These are phyloP conservation scores for Strongylocentrotus purpuratus DNA, from an alignment of 35 echinoderm and acorn worm genomes.

Conservation along the genomic window DNA sequence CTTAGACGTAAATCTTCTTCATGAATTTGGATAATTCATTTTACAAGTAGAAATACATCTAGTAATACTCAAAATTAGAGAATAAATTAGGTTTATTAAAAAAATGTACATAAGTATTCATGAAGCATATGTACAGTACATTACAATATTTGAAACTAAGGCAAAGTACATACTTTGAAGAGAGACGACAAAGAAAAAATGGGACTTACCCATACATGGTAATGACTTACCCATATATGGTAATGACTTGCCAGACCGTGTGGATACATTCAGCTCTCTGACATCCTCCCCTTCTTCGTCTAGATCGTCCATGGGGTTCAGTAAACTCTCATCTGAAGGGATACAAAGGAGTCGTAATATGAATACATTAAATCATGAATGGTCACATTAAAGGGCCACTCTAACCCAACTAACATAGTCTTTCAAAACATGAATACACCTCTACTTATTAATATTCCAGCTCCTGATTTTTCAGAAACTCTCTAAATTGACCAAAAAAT, in stretches of 20 bases:
- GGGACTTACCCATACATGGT: slow-evolving; percentile 10
- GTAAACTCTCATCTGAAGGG: not conserved
- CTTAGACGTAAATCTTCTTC: too few relatives aligned
- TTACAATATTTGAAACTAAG: not conserved
- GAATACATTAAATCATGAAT: not conserved
- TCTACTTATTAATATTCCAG: too few relatives aligned
- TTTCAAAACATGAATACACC: too few relatives aligned
- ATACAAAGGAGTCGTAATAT: not conserved
- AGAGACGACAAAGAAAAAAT: not conserved
- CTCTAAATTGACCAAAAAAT: too few relatives aligned
- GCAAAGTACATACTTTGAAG: not conserved
- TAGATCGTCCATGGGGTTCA: not conserved
- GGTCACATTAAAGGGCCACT: too few relatives aligned
- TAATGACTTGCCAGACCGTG: not conserved
- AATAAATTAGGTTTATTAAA: too few relatives aligned
- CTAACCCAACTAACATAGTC: too few relatives aligned
- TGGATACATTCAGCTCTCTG: not conserved
- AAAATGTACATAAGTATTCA: not conserved
- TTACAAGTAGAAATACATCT: too few relatives aligned
- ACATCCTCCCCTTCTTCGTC: not conserved
- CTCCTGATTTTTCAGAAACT: too few relatives aligned
- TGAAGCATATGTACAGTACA: not conserved
- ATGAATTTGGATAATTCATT: too few relatives aligned
- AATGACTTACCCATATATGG: slow-evolving; percentile 20
- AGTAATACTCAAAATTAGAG: too few relatives aligned